Base-by-base conservation (phyloP, 2,113 vertebrate genomes). In the Benitochromis conjunctus region DNA sequence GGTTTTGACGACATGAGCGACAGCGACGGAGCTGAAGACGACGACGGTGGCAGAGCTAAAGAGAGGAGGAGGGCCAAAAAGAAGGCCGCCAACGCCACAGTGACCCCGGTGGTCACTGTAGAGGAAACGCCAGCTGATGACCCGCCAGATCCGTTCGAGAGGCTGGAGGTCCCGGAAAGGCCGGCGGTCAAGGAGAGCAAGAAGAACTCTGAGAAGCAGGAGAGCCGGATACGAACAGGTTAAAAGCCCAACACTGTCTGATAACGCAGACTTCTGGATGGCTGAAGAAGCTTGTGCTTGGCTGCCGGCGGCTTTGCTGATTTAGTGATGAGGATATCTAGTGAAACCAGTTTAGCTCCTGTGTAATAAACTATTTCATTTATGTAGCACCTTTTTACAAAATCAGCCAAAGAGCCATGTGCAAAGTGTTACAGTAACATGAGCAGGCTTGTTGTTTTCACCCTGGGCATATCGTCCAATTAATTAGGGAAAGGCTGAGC, bases 1-100 rank as follows among this genome's bases (percentile, higher is more conserved):
- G 99, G 99, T 64, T 99, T 99, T 82, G 98, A 99, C 80, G 98
- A 99, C 92, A 96, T 98, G 87, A 99, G 98, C 85, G 97, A 98
- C 94, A 98, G 98, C 2, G 98, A 98, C 46, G 97, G 97, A 1
- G 93, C 89, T 0, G 98, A 97, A 21, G 97, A 97, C 0, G 97
- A 97, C 74, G 51, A 6, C 0, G 51, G 6, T 0, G 8, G 88
- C 11, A 80, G 31, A 36, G 92, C 93, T 0, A 89, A 86, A 79
- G 81, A 60, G 69, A 92, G 93, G 82, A 92, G 89, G 88, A 90
- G 89, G 9, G 96, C 96, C 84, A 93, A 95, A 90, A 93, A 95
- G 90, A 97, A 95, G 91, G 88, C 94, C 2, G 84, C 88, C 3
- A 95, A 84, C 82, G 94, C 96, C 91, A 94, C 93, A 82, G 92